Evolutionary conservation across 2,113 vertebrate species (phyloP), one percentile per base, ranked within the genome.

Genomic region (Passer domesticus): DNA sequence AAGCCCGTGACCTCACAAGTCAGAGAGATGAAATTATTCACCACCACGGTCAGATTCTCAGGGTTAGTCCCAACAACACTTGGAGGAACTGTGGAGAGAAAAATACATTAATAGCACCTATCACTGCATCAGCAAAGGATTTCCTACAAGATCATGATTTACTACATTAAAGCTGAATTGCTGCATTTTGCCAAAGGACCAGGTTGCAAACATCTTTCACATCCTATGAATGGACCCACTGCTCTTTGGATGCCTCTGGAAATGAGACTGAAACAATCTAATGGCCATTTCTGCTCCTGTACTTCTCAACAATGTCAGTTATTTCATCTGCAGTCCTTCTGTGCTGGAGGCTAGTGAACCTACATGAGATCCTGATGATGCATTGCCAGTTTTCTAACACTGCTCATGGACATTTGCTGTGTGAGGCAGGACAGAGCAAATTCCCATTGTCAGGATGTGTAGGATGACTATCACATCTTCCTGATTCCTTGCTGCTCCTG

Each of bases 1-100:
- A 99, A 98, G 56, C 99, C 99, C 11, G 96, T 98, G 52, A 99
- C 98, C 83, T 99, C 99, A 94, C 99, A 99, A 52, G 97, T 98
- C 94, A 99, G 94, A 69, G 99, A 98, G 87, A 99, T 98, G 95
- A 99, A 99, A 97, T 99, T 99, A 97, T 99, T 99, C 95, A 99
- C 97, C 87, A 99, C 99, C 59, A 99, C 99, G 0, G 99, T 99
- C 89, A 99, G 95, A 80, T 99, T 99, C 95, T 99, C 99, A 53
- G 98, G 96, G 94, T 97, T 98, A 53, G 80, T 86, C 63, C 99
- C 99, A 76, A 99, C 88, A 60, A 99, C 91, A 67, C 94, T 97
- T 25, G 99, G 99, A 97, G 99, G 98, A 95, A 99, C 99, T 99
- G 94, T 12, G 59, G 91, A 74, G 91, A 91, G 46, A 96, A 87